These are phyloP conservation scores for Clarias batrachus DNA, from an alignment of 2,113 vertebrate species.

Conservation along the genomic window DNA sequence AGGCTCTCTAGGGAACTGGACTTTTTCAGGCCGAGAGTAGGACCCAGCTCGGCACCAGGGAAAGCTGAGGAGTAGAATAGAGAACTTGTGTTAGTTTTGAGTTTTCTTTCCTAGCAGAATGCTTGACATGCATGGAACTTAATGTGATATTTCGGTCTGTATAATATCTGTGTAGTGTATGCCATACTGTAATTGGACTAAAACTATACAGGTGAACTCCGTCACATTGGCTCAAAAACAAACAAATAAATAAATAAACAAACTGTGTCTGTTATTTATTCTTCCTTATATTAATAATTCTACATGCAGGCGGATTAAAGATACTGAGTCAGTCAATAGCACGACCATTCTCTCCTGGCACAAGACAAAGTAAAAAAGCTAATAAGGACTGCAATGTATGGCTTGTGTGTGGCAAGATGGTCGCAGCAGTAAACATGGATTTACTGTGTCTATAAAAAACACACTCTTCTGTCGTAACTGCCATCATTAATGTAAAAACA, in stretches of 20 bases:
- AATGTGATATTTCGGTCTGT: neutral
- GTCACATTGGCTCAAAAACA: neutral
- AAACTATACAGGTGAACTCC: neutral
- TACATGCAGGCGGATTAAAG: slow-evolving; percentile 17
- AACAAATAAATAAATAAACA: neutral
- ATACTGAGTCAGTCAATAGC: slow-evolving; percentile 39
- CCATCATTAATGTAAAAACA: slow-evolving; percentile 1
- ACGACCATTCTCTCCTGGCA: slow-evolving; percentile 15
- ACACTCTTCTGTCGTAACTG: neutral
- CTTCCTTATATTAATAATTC: slow-evolving; percentile 16
- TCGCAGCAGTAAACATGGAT: neutral
- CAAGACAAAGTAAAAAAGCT: slow-evolving; percentile 32
- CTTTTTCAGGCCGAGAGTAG: slow-evolving; percentile 93
- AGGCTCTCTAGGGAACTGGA: slow-evolving; percentile 97
- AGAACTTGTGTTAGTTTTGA: neutral
- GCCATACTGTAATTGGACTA: neutral
- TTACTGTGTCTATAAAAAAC: slow-evolving; percentile 4
- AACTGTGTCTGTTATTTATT: slow-evolving; percentile 7
- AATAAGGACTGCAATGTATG: slow-evolving; percentile 26
- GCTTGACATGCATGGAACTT: neutral
- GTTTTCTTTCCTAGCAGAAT: neutral
- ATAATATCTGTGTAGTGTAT: neutral
- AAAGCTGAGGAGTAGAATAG: slow-evolving; percentile 54
- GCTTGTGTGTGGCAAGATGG: neutral
- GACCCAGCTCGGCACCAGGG: slow-evolving; percentile 81